Evolutionary conservation across 2,113 vertebrate species (phyloP), one percentile per base, ranked within the genome.

Genomic region (Nothobranchius kuhntae): DNA sequence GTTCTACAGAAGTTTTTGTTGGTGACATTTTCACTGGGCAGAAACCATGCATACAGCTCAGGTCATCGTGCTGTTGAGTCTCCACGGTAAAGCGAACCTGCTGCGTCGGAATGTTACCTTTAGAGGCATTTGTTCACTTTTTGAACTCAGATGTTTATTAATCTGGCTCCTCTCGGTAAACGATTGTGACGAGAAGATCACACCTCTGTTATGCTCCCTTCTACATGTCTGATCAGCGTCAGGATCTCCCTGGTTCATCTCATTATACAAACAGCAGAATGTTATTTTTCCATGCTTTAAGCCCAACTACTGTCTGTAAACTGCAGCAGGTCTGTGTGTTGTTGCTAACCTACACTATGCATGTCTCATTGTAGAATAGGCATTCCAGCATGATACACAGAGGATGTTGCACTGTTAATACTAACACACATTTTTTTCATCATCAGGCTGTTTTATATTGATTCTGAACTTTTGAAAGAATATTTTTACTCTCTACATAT

Each of bases 341-440:
- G 75, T 82, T 83, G 69, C 55, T 61, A 61, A 64, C 63, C 47
- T 51, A 82, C 66, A 72, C 86, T 85, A 81, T 88, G 86, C 87
- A 87, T 88, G 87, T 79, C 74, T 68, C 83, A 71, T 80, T 80
- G 75, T 89, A 89, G 86, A 63, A 74, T 86, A 88, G 87, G 53
- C 86, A 91, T 91, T 91, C 88, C 87, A n/a, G 75, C 69, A 56
- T 48, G 71, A 60, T 53, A 73, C 71, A 71, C 64, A 64, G 66
- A 63, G 75, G 61, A 79, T 81, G 71, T 76, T 88, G 86, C 81
- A 89, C 82, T 88, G 78, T 75, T 65, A 65, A 82, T 81, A 85
- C 70, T 76, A 69, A 77, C 65, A 72, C 61, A 77, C 51, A 81
- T 46, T 76, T 65, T 84, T 71, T 82, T 57, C 62, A 77, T 80